Percentiles rank a stretch among this genome's conserved stretches.
These are phyloP conservation scores for Osmoderma eremita DNA, from an alignment of 2,888 invertebrate species.

Conservation along the genomic window DNA sequence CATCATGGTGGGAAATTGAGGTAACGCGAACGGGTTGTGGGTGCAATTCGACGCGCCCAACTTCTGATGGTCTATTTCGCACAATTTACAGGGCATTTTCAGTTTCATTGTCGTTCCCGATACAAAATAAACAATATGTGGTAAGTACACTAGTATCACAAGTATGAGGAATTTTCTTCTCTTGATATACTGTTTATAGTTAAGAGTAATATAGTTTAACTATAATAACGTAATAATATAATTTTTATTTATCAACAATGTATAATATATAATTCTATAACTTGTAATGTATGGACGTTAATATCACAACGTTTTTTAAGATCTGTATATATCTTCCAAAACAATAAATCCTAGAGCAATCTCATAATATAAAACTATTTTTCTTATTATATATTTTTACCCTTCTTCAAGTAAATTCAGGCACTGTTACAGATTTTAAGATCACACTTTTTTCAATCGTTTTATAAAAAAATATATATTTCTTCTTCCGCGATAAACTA, in stretches of 20 bases:
- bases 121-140: not conserved
- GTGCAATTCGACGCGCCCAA: constrained; percentile 57
- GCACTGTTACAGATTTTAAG: constrained; percentile 12
- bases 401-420: constrained; percentile 26
- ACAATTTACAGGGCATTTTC: constrained; percentile 61
- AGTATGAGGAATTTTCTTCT: constrained; percentile 11
- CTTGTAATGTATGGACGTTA: constrained; percentile 25
- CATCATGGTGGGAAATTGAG: constrained; percentile 52
- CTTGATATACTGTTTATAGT: constrained; percentile 1
- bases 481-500: not conserved
- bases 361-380: constrained; percentile 9
- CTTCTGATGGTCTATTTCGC: constrained; percentile 59
- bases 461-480: no score
- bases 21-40: constrained; percentile 55
- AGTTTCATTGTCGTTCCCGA: constrained; percentile 49
- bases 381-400: constrained; percentile 14
- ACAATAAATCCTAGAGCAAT: constrained; percentile 15
- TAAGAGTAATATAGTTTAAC: constrained; percentile 17
- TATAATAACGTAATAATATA: constrained; percentile 14
- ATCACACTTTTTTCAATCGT: constrained; percentile 9
- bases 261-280: constrained; percentile 2
- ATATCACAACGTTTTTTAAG: constrained; percentile 27
- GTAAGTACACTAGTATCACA: constrained; percentile 41
- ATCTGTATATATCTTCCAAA: constrained; percentile 10
- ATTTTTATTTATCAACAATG: constrained; percentile 8